phyloP scores from a whole-genome alignment of 2,113 vertebrate genomes.

The Antechinus stuartii region DNA sequence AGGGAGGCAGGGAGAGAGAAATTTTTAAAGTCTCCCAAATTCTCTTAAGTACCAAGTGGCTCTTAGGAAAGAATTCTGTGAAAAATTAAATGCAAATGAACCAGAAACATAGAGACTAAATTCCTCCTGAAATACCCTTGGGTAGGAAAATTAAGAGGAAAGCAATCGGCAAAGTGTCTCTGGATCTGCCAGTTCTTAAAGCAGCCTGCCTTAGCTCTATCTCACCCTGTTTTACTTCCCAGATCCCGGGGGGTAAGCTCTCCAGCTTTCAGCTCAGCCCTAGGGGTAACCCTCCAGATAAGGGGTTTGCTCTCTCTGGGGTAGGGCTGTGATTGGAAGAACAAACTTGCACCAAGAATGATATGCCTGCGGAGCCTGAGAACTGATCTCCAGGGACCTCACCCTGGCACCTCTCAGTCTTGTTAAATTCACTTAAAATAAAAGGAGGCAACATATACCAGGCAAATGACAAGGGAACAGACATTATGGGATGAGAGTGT shows the following conservation, averaged over 20 bases:
- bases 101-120: constrained; percentile 56
- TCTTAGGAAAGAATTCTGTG: constrained; percentile 56
- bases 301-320: not conserved
- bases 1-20: constrained; percentile 9
- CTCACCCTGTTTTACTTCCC: not conserved
- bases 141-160: constrained; percentile 46
- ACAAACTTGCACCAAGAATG: not conserved
- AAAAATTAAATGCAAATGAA: constrained; percentile 63
- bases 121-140: constrained; percentile 47
- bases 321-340: not conserved
- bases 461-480: constrained; percentile 64
- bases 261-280: not conserved
- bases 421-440: constrained; percentile 69
- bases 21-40: constrained; percentile 49
- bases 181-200: not conserved
- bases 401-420: constrained; percentile 57
- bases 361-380: constrained; percentile 35
- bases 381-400: constrained; percentile 46
- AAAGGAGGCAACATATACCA: constrained; percentile 38
- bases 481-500: constrained; percentile 47
- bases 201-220: not conserved
- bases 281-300: not conserved
- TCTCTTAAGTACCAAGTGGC: constrained; percentile 35
- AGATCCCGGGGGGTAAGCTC: not conserved
- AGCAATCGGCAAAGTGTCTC: constrained; percentile 1